Conservation (phyloP, 2,888 invertebrate genomes). For the Pyrochroa serraticornis region DNA sequence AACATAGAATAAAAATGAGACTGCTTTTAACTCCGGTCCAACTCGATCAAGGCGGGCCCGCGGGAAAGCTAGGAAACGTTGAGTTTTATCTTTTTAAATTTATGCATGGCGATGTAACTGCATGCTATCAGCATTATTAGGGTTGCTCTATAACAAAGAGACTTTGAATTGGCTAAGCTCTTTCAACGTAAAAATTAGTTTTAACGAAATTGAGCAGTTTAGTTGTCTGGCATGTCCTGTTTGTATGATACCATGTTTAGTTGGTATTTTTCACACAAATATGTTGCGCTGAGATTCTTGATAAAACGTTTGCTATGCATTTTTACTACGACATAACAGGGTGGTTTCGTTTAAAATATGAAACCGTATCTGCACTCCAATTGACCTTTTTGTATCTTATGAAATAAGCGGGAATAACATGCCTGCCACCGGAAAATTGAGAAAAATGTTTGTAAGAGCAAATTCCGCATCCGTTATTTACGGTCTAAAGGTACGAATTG, state of each 20-base stretch:
- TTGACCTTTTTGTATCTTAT: conserved; percentile 22
- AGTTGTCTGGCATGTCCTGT: conserved; percentile 24
- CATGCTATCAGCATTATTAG: conserved; percentile 37
- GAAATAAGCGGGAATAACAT: conserved; percentile 14
- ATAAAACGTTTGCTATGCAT: conserved; percentile 23
- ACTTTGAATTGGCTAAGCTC: conserved; percentile 24
- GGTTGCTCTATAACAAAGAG: conserved; percentile 25
- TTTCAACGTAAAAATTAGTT: conserved; percentile 21
- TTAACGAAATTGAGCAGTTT: conserved; percentile 30
- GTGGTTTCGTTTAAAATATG: conserved; percentile 26
- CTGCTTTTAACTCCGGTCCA: conserved; percentile 36
- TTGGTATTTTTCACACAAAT: conserved; percentile 13
- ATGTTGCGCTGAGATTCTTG: conserved; percentile 23
- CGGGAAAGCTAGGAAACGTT: conserved; percentile 34
- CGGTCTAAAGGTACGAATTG: no score
- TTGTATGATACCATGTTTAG: conserved; percentile 13
- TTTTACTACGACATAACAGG: conserved; percentile 23
- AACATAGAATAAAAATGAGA: conserved; percentile 37
- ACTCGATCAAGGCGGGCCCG: conserved; percentile 37
- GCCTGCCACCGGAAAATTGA: conserved; percentile 1
- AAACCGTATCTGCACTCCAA: conserved; percentile 26
- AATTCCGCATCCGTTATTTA: no score
- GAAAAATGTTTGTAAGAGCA: neutral
- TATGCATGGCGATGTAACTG: conserved; percentile 41
- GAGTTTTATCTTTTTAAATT: conserved; percentile 39